Percentiles rank a stretch among this genome's conserved stretches.
Conservation (phyloP, 92 coral and sea anemone species). For the Blastomussa wellsi region DNA sequence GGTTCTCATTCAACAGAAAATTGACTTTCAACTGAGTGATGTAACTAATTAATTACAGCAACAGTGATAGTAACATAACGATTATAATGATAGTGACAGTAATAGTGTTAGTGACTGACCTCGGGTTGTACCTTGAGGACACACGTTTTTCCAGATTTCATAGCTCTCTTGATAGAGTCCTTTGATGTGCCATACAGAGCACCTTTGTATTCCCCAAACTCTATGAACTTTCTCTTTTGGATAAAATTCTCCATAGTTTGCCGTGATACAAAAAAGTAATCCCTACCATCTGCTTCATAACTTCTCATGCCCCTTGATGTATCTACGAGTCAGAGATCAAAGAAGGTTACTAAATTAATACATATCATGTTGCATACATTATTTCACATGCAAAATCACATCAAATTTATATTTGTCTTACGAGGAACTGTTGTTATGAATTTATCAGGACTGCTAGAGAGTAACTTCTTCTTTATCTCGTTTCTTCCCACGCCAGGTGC, state of each 20-base stretch:
- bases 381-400: neutral
- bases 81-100: neutral
- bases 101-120: conserved; percentile 50
- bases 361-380: no score
- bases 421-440: conserved; percentile 91
- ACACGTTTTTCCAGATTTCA: conserved; percentile 89
- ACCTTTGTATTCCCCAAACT: conserved; percentile 80
- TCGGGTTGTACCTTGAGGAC: conserved; percentile 85
- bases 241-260: conserved; percentile 86
- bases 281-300: conserved; percentile 78
- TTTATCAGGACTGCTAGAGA: conserved; percentile 77
- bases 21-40: no score
- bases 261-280: conserved; percentile 81
- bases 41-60: no score
- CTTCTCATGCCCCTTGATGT: conserved; percentile 79
- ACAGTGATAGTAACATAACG: neutral
- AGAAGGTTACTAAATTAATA: no score
- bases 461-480: conserved; percentile 83
- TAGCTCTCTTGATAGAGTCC: conserved; percentile 79
- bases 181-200: conserved; percentile 84
- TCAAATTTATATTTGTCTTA: conserved; percentile 42
- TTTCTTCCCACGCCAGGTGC: conserved; percentile 95
- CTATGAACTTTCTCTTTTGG: conserved; percentile 77
- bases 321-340: conserved; percentile 48
- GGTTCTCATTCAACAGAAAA: no score